Percentiles rank a stretch among this genome's conserved stretches.
These are phyloP conservation scores for Brotula barbata DNA, from an alignment of 2,797 vertebrate species.

Conservation along the genomic window DNA sequence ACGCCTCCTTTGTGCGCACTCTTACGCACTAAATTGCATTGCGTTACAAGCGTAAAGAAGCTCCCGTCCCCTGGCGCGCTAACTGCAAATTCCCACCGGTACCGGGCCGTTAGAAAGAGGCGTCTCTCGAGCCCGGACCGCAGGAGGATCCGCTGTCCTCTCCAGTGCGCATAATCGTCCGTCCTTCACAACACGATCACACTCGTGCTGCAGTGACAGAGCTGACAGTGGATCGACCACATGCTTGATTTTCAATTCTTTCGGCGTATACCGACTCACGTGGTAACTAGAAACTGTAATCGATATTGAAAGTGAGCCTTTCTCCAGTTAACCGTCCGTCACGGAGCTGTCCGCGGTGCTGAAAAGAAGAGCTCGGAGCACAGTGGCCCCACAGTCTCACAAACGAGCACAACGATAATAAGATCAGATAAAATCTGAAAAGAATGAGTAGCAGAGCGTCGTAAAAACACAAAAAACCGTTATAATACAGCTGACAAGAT, in stretches of 20 bases:
- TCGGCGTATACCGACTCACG: too few species aligned
- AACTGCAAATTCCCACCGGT: not conserved
- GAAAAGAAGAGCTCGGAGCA: conserved; percentile 28
- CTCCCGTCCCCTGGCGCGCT: not conserved
- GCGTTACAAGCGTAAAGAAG: conserved; percentile 19
- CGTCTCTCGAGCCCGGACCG: not conserved
- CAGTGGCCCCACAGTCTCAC: not conserved
- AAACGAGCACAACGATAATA: too few species aligned
- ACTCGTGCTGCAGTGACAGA: not conserved
- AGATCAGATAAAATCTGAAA: too few species aligned
- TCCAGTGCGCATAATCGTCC: not conserved
- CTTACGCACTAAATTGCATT: conserved; percentile 50
- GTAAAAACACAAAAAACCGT: too few species aligned
- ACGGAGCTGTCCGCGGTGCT: conserved; percentile 73
- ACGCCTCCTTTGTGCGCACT: conserved; percentile 46
- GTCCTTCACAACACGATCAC: not conserved
- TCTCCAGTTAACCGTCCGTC: too few species aligned
- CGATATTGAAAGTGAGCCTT: too few species aligned
- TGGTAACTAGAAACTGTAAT: too few species aligned
- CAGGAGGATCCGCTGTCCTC: not conserved
- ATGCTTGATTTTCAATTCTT: too few species aligned
- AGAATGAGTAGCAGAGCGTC: too few species aligned
- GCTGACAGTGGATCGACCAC: not conserved
- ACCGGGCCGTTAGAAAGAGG: not conserved
- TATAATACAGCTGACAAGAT: too few species aligned